A percentile compares a stretch with the other conserved stretches of the same genome.
phyloP scores from a whole-genome alignment of 2,888 invertebrate genomes.

The Monoplex corrugatus region DNA sequence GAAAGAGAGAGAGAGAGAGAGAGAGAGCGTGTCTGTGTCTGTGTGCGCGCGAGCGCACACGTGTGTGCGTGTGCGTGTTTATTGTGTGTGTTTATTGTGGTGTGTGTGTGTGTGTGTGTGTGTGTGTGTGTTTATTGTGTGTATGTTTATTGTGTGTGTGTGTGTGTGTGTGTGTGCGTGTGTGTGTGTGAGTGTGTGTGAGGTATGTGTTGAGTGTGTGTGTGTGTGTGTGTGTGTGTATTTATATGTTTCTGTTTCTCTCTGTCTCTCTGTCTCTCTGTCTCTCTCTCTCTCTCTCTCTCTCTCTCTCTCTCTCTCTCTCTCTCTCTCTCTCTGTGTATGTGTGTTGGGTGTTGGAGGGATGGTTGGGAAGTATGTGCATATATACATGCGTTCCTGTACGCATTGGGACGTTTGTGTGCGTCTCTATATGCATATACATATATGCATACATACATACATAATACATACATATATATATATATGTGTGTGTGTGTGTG shows the following conservation, averaged over 20 bases:
- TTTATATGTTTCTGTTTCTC: not conserved
- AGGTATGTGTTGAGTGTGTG: not conserved
- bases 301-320: slow-evolving; percentile 44
- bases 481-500: not conserved
- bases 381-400: not conserved
- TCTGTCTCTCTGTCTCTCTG: not conserved
- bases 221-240: not conserved
- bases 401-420: too few species aligned
- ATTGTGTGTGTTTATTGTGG: too few species aligned
- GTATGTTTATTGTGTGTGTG: not conserved
- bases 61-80: too few species aligned
- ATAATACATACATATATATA: too few species aligned
- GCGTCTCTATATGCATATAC: too few species aligned
- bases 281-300: slow-evolving; percentile 29
- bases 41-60: too few species aligned
- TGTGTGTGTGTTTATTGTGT: too few species aligned
- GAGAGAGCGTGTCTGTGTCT: too few species aligned
- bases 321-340: not conserved
- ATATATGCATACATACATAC: too few species aligned
- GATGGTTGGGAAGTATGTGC: not conserved
- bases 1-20: too few species aligned
- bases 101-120: too few species aligned
- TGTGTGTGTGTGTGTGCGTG: not conserved
- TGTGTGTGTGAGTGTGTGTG: not conserved
- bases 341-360: not conserved